Conservation (phyloP, 2,797 vertebrate genomes). For the Sebastes trivittatus region DNA sequence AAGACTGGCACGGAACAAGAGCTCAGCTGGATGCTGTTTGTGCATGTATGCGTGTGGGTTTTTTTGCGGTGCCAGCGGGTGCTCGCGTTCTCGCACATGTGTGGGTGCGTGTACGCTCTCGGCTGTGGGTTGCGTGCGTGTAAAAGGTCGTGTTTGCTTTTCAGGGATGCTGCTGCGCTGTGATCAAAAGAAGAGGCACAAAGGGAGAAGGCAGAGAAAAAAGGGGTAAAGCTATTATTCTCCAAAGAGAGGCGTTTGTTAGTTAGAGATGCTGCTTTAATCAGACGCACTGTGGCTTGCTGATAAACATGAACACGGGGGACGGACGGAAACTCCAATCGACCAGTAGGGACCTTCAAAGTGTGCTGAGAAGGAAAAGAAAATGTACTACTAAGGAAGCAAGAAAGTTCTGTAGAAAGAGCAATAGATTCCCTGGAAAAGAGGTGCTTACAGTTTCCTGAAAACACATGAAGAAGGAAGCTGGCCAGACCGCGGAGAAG, state of each 20-base stretch:
- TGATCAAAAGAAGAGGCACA: conserved; percentile 65
- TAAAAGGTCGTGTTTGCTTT: conserved; percentile 54
- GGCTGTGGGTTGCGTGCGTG: background rate
- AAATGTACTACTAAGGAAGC: background rate
- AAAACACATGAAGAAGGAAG: background rate
- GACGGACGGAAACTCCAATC: conserved; percentile 14
- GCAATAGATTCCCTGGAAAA: background rate
- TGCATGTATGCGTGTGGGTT: background rate
- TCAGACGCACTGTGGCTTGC: conserved; percentile 30
- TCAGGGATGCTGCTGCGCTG: conserved; percentile 56
- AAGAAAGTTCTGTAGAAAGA: background rate
- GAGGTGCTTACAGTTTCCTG: background rate
- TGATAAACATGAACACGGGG: conserved; percentile 36
- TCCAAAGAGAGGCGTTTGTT: conserved; percentile 34
- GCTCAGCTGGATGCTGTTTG: conserved; percentile 49
- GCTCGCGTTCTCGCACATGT: background rate
- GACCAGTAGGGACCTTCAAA: background rate
- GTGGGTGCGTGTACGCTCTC: background rate
- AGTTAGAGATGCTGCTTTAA: conserved; percentile 44
- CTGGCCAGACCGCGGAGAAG: background rate
- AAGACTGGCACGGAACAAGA: conserved; percentile 52
- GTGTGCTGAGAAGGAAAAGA: background rate
- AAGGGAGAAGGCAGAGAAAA: conserved; percentile 7
- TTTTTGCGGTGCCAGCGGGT: conserved; percentile 1
- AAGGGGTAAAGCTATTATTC: conserved; percentile 36